These are phyloP conservation scores for Apocrypta bakeri DNA, from an alignment of 1,140 invertebrate genomes.

Conservation along the genomic window DNA sequence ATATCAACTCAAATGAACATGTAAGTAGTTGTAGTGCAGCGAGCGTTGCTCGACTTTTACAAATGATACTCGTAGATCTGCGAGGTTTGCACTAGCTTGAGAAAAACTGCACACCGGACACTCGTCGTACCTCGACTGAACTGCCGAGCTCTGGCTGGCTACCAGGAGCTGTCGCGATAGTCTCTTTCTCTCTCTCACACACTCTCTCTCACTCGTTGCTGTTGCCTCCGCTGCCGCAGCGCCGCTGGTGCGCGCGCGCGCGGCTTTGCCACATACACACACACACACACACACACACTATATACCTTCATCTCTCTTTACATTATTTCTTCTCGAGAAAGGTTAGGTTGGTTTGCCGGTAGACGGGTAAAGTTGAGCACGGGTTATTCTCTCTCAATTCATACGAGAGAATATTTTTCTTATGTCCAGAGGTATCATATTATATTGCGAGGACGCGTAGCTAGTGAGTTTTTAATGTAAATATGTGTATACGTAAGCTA, in stretches of 20 bases:
- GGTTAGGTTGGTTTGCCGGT: conserved; percentile 35
- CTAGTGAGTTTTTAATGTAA: neutral
- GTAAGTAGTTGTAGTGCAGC: neutral
- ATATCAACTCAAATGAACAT: neutral
- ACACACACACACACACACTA: neutral
- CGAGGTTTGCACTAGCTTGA: neutral
- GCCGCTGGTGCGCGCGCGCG: conserved; percentile 21
- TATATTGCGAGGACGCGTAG: neutral
- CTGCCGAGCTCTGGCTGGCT: neutral
- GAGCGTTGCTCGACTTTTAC: neutral
- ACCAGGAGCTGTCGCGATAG: neutral
- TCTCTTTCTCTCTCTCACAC: neutral
- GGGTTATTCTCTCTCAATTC: neutral
- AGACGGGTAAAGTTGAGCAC: neutral
- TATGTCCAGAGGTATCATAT: neutral
- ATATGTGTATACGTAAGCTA: neutral
- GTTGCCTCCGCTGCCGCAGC: neutral
- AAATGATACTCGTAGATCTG: neutral
- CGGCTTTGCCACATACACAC: neutral
- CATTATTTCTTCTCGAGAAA: neutral
- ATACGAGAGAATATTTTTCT: neutral
- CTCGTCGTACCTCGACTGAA: conserved; percentile 46
- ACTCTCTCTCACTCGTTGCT: neutral
- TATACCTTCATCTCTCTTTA: neutral
- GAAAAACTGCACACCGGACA: neutral